Percentiles rank a stretch among this genome's conserved stretches.
These are phyloP conservation scores for Lasioglossum lativentre DNA, from an alignment of 2,888 invertebrate genomes.

Conservation along the genomic window DNA sequence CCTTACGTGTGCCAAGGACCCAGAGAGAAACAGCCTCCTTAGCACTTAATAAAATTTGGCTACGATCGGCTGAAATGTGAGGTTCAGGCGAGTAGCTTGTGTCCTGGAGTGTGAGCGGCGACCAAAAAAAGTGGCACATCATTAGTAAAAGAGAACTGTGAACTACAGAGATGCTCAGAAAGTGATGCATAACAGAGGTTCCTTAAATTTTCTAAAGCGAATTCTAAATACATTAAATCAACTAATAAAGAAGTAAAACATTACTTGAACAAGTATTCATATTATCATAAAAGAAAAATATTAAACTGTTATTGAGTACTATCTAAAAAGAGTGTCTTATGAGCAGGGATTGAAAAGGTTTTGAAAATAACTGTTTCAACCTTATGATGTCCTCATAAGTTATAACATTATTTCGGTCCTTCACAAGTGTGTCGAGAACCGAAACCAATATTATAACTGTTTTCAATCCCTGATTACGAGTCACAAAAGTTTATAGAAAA, in stretches of 20 bases:
- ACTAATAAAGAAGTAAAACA: neutral
- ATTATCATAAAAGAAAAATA: neutral
- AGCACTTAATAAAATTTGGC: constrained; percentile 94
- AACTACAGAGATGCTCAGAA: constrained; percentile 37
- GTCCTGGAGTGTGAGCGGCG: constrained; percentile 87
- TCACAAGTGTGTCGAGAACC: neutral
- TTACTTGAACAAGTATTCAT: neutral
- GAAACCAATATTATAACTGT: neutral
- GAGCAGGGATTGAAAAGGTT: neutral
- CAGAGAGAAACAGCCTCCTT: constrained; percentile 97
- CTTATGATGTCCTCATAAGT: neutral
- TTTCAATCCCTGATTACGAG: neutral
- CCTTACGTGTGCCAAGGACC: constrained; percentile 97
- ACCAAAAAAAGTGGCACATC: constrained; percentile 77
- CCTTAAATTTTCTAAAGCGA: constrained; percentile 10
- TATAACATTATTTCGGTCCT: neutral
- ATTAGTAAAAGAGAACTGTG: constrained; percentile 70
- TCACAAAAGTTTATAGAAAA: neutral
- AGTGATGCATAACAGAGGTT: constrained; percentile 31
- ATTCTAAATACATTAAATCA: neutral
- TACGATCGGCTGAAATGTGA: constrained; percentile 82
- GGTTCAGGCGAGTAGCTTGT: constrained; percentile 89
- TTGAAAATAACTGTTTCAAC: neutral
- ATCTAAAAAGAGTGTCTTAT: neutral
- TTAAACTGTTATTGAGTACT: neutral